Conservation (phyloP, 2,113 vertebrate species). For the Larimichthys crocea region DNA sequence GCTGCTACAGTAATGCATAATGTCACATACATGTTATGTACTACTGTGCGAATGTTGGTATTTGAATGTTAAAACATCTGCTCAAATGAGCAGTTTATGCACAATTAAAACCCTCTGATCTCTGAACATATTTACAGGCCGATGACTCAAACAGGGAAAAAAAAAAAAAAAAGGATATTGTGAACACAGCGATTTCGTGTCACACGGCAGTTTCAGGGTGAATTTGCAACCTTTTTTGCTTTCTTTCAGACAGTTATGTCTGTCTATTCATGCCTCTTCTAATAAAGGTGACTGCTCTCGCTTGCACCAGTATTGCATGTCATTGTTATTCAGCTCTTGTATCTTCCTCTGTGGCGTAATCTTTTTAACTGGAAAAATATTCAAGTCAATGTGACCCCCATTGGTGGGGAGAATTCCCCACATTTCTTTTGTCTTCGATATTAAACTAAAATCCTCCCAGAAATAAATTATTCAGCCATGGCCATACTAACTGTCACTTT, state of each 20-base stretch:
- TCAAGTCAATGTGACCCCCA: conserved; percentile 33
- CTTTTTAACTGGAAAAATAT: conserved; percentile 27
- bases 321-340: conserved; percentile 54
- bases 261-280: conserved; percentile 27
- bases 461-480: conserved; percentile 1
- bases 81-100: conserved; percentile 39
- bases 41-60: conserved; percentile 10
- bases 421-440: conserved; percentile 11
- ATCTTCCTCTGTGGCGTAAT: conserved; percentile 33
- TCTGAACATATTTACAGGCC: not conserved
- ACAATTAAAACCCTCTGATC: not conserved
- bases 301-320: conserved; percentile 47
- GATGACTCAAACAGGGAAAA: conserved; percentile 7
- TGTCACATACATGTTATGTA: conserved; percentile 23
- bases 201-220: conserved; percentile 19
- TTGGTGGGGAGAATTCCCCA: not conserved
- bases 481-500: conserved; percentile 7
- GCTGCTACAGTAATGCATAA: conserved; percentile 14
- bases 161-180: not conserved
- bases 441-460: not conserved
- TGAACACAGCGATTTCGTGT: not conserved
- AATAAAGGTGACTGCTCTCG: conserved; percentile 39
- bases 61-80: conserved; percentile 22
- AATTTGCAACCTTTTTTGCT: conserved; percentile 28
- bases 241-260: conserved; percentile 23